Evolutionary conservation across 1,140 invertebrate genomes (phyloP).

Genomic region (Potamilus streckersoni): DNA sequence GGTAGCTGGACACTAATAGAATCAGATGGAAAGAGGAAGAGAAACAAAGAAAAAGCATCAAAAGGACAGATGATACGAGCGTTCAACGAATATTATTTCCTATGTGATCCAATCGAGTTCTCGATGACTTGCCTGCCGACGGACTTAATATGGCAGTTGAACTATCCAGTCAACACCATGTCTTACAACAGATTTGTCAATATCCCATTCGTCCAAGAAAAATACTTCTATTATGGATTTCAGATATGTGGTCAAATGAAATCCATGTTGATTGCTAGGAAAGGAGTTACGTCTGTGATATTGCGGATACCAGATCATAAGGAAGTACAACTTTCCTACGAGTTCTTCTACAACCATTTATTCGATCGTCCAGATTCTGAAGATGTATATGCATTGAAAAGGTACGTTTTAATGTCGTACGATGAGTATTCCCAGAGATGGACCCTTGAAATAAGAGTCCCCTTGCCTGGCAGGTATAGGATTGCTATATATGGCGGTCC

Average conservation of each 20-base stretch:
- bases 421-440: slow-evolving; percentile 9
- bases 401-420: slow-evolving; percentile 17
- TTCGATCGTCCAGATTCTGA: not conserved
- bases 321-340: slow-evolving; percentile 22
- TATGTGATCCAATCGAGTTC: slow-evolving; percentile 15
- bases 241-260: slow-evolving; percentile 16
- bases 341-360: slow-evolving; percentile 22
- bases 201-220: not conserved
- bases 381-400: slow-evolving; percentile 9
- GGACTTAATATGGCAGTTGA: slow-evolving; percentile 18
- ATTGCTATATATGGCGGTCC: slow-evolving; percentile 25
- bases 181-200: too few relatives aligned
- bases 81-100: slow-evolving; percentile 30
- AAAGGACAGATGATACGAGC: not conserved
- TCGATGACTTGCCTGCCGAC: slow-evolving; percentile 19
- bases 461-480: slow-evolving; percentile 17
- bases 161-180: not conserved
- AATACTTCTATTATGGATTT: slow-evolving; percentile 16
- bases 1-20: slow-evolving; percentile 13
- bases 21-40: not conserved
- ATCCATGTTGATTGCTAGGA: slow-evolving; percentile 14
- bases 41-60: not conserved
- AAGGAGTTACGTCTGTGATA: slow-evolving; percentile 13
- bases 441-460: slow-evolving; percentile 19
- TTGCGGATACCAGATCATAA: not conserved